Evolutionary conservation across 2,888 invertebrate genomes (phyloP).

Genomic region (Malthinus seriepunctatus): DNA sequence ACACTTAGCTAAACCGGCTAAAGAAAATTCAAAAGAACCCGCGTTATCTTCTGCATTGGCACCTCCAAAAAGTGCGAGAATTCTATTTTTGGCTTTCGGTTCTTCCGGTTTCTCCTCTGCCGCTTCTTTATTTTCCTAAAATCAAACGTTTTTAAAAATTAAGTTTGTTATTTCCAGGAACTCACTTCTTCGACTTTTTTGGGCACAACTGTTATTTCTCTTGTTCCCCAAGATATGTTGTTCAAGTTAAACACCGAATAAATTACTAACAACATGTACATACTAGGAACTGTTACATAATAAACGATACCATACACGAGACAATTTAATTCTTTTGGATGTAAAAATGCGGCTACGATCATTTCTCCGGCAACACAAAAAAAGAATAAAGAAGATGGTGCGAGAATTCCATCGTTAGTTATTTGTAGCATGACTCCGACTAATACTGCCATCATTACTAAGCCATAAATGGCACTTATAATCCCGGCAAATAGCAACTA

Average conservation of each 20-base stretch:
- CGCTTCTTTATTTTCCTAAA: slow-evolving; percentile 8
- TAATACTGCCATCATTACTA: slow-evolving; percentile 86
- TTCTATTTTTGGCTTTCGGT: slow-evolving; percentile 53
- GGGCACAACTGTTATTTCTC: slow-evolving; percentile 66
- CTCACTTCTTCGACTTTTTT: slow-evolving; percentile 34
- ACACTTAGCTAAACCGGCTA: slow-evolving; percentile 60
- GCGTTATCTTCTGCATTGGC: slow-evolving; percentile 47
- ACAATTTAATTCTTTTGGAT: slow-evolving; percentile 79
- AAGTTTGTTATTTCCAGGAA: neutral
- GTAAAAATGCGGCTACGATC: slow-evolving; percentile 68
- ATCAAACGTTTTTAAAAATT: neutral
- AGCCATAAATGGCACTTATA: slow-evolving; percentile 76
- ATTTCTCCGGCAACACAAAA: slow-evolving; percentile 72
- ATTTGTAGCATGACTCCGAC: slow-evolving; percentile 81
- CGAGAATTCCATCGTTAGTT: slow-evolving; percentile 74
- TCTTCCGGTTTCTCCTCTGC: slow-evolving; percentile 80
- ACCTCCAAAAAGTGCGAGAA: slow-evolving; percentile 46
- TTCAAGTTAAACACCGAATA: slow-evolving; percentile 93
- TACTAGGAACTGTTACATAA: slow-evolving; percentile 90
- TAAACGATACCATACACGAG: slow-evolving; percentile 79
- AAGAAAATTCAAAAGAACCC: slow-evolving; percentile 58
- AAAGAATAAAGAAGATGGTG: slow-evolving; percentile 85
- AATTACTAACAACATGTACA: slow-evolving; percentile 90
- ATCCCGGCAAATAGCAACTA: slow-evolving; percentile 74
- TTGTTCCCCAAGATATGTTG: slow-evolving; percentile 92